Base-by-base conservation (phyloP, 2,888 invertebrate species). In the Dyspetes luteomarginatus region DNA sequence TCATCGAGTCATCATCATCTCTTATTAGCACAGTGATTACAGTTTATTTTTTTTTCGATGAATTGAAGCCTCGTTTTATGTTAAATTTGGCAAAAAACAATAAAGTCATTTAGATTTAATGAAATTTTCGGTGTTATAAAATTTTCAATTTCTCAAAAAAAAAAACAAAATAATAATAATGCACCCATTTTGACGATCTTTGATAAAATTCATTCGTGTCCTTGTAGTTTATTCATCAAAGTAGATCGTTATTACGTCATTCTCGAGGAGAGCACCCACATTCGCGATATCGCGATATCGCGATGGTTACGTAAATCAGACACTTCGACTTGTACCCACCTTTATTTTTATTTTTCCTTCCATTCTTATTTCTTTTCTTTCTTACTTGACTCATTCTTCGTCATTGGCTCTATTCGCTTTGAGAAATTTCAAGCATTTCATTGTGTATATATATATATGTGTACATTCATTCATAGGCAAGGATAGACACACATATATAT, bases 241-340 rank as follows among this genome's bases (percentile, higher is more conserved):
- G 75, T 71, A 64, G 60, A 45, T 17, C 50, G 75, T 79, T 36
- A 68, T 79, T 79, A 71, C 75, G 75, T 71, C 79, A 79, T 79
- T 69, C 41, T 41, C 30, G 58, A 75, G 48, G 62, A 69, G 74
- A 58, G 69, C 52, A 28, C 48, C 45, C 41, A 43, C 15, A 19
- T 15, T 36, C 36, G 36, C 0, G 48, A 60, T 41, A 68, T 43
- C 64, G 74, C 62, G 68, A 74, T 68, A 68, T 65, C 58, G 65
- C 58, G 30, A 56, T 26, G 78, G 28, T 79, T 79, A 79, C 79
- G 79, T 79, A 79, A 79, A 79, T 79, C 56, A 65, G 7, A 58
- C 74, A 22, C n/a, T 58, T 64, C 69, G 64, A 28, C 56, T 45
- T 22, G 12, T 15, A 0, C 9, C 19, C 68, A 24, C 3, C 43